Evolutionary conservation across 2,797 vertebrate species (phyloP).

Genomic region (Sebastes ruberrimus): DNA sequence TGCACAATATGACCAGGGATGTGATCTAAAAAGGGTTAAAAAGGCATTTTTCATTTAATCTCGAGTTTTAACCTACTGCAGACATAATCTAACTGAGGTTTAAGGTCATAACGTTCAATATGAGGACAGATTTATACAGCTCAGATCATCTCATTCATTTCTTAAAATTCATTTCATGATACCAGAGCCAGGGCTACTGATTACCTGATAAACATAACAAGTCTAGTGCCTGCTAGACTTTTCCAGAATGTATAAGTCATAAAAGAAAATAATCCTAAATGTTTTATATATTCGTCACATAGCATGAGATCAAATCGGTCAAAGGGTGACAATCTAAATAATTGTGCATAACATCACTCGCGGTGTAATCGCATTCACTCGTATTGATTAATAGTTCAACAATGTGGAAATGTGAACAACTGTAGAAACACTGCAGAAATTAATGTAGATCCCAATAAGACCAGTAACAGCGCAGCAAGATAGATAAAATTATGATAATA

Average conservation of each 20-base stretch:
- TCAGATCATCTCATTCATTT: background rate
- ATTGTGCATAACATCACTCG: background rate
- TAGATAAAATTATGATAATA: background rate
- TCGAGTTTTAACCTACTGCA: background rate
- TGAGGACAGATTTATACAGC: background rate
- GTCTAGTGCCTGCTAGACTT: background rate
- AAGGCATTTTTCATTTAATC: no score
- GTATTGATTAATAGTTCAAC: background rate
- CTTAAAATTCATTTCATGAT: background rate
- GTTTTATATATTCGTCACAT: background rate
- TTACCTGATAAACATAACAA: background rate
- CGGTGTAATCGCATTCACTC: background rate
- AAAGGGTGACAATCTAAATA: background rate
- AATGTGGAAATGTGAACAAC: background rate
- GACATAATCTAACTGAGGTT: background rate
- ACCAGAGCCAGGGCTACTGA: background rate
- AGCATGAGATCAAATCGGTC: rapidly evolving
- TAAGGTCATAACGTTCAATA: background rate
- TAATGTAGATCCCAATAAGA: background rate
- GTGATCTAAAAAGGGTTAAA: no score
- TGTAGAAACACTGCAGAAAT: background rate
- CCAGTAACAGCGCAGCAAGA: background rate
- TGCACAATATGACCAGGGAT: background rate
- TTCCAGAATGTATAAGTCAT: background rate
- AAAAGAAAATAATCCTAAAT: background rate